phyloP scores from a whole-genome alignment of 2,113 vertebrate genomes.

The Mus spicilegus region DNA sequence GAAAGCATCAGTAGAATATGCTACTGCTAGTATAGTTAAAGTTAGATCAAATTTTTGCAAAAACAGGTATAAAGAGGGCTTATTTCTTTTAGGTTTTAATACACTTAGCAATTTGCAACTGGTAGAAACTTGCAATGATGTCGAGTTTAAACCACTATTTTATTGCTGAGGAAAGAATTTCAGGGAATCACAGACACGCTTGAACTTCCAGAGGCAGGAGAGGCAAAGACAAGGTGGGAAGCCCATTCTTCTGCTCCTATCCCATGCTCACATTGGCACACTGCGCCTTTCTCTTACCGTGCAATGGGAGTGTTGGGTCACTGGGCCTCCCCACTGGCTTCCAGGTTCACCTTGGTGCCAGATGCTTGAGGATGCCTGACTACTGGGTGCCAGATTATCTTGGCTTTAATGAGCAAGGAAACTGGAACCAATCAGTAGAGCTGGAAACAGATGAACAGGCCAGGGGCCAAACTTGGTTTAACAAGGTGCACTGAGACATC shows the following conservation, averaged over 20 bases:
- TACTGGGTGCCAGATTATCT: constrained; percentile 76
- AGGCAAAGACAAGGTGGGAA: constrained; percentile 13
- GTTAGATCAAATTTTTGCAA: constrained; percentile 52
- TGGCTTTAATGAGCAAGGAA: constrained; percentile 81
- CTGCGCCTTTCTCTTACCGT: constrained; percentile 10
- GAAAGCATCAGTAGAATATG: neutral
- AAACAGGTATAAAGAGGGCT: constrained; percentile 24
- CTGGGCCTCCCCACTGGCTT: constrained; percentile 34
- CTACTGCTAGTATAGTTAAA: neutral
- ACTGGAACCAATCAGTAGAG: constrained; percentile 79
- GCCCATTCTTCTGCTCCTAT: neutral
- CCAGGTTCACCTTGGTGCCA: constrained; percentile 76
- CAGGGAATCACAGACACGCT: constrained; percentile 20
- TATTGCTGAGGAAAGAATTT: constrained; percentile 33
- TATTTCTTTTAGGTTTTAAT: constrained; percentile 7
- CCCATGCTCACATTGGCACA: constrained; percentile 34
- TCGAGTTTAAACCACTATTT: constrained; percentile 29
- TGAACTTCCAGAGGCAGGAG: neutral
- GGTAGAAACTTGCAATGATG: constrained; percentile 18
- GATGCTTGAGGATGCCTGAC: constrained; percentile 75
- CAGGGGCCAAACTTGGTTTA: constrained; percentile 77
- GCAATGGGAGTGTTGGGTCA: constrained; percentile 31
- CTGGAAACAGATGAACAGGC: constrained; percentile 76
- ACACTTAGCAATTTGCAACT: constrained; percentile 19
- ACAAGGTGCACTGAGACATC: constrained; percentile 82